Percentiles rank a stretch among this genome's conserved stretches.
Evolutionary conservation across 23 tunicate species (phyloP).

Genomic region (Ciona savignyi): DNA sequence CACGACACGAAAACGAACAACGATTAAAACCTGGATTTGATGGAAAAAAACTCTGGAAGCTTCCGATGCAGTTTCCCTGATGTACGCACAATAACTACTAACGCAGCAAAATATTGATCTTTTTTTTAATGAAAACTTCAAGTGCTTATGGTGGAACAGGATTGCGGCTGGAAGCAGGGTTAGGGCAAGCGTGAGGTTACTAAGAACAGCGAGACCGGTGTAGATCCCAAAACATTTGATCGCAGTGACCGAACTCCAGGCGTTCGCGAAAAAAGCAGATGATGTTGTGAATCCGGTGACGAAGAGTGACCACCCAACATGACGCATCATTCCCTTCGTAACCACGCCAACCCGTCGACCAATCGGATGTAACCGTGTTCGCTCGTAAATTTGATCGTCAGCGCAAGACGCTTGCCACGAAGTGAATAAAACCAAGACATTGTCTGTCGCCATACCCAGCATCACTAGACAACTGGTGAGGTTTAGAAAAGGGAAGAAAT

Average conservation of each 20-base stretch:
- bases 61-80: conserved; percentile 2
- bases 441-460: conserved; percentile 78
- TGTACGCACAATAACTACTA: neutral
- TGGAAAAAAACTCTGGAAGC: conserved; percentile 50
- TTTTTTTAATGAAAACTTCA: neutral
- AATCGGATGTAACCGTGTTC: neutral
- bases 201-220: conserved; percentile 75
- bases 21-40: conserved; percentile 67
- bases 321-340: conserved; percentile 41
- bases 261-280: conserved; percentile 72
- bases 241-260: conserved; percentile 65
- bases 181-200: conserved; percentile 42
- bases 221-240: conserved; percentile 90
- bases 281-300: conserved; percentile 86
- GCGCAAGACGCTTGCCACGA: conserved; percentile 35
- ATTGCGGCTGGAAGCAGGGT: conserved; percentile 79
- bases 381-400: conserved; percentile 19
- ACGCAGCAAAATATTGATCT: neutral
- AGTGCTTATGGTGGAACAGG: conserved; percentile 61
- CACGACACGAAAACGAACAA: conserved; percentile 57
- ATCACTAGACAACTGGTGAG: conserved; percentile 72
- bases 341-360: conserved; percentile 46
- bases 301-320: conserved; percentile 64
- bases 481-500: conserved; percentile 76
- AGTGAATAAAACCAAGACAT: conserved; percentile 60